Conservation (phyloP, 2,797 vertebrate species). For the Silurus lanzhouensis region DNA sequence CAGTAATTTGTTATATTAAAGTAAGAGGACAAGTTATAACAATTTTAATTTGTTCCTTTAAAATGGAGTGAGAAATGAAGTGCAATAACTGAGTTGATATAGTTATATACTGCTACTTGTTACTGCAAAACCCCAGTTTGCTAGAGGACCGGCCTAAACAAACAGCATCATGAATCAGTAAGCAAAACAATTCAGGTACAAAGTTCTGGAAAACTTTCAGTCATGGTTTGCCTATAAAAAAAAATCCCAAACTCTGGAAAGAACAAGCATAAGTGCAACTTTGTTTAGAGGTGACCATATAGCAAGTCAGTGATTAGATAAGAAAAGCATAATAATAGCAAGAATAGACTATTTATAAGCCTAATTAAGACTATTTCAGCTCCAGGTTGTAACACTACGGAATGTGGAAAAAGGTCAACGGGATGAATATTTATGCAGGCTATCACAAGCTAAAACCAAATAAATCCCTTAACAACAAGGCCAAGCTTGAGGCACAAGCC, state of each 20-base stretch:
- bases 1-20: not conserved
- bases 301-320: not conserved
- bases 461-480: not conserved
- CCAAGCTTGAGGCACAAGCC: not conserved
- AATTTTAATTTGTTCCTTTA: no score
- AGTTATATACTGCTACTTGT: not conserved
- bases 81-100: no score
- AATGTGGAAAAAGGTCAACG: not conserved
- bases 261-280: not conserved
- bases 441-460: not conserved
- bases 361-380: not conserved
- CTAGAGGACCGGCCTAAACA: not conserved
- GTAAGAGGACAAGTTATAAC: not conserved
- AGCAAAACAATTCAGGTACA: not conserved
- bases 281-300: not conserved
- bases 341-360: not conserved
- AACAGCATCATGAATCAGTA: not conserved
- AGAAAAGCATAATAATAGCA: not conserved
- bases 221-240: not conserved
- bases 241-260: not conserved
- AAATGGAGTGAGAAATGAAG: no score
- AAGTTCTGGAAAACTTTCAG: not conserved
- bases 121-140: not conserved
- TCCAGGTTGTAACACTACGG: not conserved
- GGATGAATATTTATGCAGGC: not conserved